Conservation (phyloP, 2,113 vertebrate species). For the zebrafish (Danio rerio) region GRCz12tu NC_133199.1:22691501-22692000, state of each 20-base stretch:
- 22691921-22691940: too few species aligned
- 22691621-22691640: not conserved
- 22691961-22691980: too few species aligned
- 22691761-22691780: not conserved
- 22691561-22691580: conserved; percentile 8
- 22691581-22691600: not conserved
- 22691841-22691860: not conserved
- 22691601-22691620: not conserved
- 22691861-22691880: too few species aligned
- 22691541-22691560: not conserved
- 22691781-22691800: not conserved
- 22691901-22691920: too few species aligned
- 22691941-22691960: too few species aligned
- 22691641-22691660: too few species aligned
- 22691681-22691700: too few species aligned
- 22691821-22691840: not conserved
- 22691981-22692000: too few species aligned
- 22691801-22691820: not conserved
- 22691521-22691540: conserved; percentile 39
- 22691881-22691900: too few species aligned
- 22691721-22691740: not conserved
- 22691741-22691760: too few species aligned
- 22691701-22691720: not conserved
- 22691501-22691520: conserved; percentile 23
- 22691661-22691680: too few species aligned